A percentile compares a stretch with the other conserved stretches of the same genome.
Conservation (phyloP, 2,888 invertebrate genomes). For the Luperina nickerlii region DNA sequence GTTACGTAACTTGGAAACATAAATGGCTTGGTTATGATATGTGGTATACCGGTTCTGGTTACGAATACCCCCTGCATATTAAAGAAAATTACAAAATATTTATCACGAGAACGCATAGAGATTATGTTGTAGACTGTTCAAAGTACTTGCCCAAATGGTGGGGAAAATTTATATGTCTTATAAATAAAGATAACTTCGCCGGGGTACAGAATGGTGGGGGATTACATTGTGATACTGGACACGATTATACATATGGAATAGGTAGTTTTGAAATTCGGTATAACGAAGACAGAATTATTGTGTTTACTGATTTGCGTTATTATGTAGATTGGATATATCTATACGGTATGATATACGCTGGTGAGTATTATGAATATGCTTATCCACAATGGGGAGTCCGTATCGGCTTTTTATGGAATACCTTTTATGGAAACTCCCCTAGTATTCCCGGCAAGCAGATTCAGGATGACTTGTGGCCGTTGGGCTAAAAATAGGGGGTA, state of each 20-base stretch:
- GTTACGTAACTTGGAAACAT: constrained; percentile 42
- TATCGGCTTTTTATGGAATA: not conserved
- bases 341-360: constrained; percentile 60
- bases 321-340: constrained; percentile 69
- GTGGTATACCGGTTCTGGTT: constrained; percentile 74
- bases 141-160: constrained; percentile 79
- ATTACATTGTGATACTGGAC: constrained; percentile 43
- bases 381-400: constrained; percentile 75
- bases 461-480: constrained; percentile 53
- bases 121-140: constrained; percentile 72
- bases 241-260: constrained; percentile 61
- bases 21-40: not conserved
- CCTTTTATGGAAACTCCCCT: constrained; percentile 30
- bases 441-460: constrained; percentile 45
- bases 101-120: constrained; percentile 24
- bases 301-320: constrained; percentile 80
- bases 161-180: constrained; percentile 81
- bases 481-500: constrained; percentile 37
- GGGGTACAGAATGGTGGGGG: constrained; percentile 77
- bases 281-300: constrained; percentile 76
- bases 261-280: constrained; percentile 81
- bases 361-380: constrained; percentile 80
- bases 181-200: constrained; percentile 59
- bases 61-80: constrained; percentile 70
- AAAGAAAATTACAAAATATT: constrained; percentile 78